Evolutionary conservation across 2,113 vertebrate genomes (phyloP).

Genomic region (Siniperca knerii): DNA sequence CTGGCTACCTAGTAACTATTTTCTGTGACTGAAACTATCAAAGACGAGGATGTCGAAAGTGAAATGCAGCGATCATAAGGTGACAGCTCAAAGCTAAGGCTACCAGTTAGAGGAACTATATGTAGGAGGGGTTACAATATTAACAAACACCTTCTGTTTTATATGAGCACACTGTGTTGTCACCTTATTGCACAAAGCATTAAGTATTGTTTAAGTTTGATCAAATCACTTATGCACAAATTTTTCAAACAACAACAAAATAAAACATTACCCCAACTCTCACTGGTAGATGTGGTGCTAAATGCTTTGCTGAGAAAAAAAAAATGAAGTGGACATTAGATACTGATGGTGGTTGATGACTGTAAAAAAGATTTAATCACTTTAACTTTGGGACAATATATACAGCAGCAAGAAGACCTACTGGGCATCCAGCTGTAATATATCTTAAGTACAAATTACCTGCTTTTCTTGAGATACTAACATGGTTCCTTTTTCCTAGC

Average conservation of each 20-base stretch:
- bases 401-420: background rate
- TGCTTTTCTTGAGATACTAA: background rate
- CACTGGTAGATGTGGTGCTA: background rate
- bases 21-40: background rate
- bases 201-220: background rate
- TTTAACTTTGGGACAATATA: background rate
- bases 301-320: background rate
- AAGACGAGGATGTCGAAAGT: slow-evolving; percentile 6
- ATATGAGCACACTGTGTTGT: background rate
- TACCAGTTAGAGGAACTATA: slow-evolving; percentile 19
- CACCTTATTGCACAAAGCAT: background rate
- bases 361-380: background rate
- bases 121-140: slow-evolving; percentile 40
- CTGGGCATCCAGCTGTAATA: background rate
- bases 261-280: background rate
- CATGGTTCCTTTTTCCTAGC: background rate
- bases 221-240: background rate
- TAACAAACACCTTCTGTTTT: background rate
- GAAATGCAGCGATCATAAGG: slow-evolving; percentile 10
- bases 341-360: too few species aligned
- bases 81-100: background rate
- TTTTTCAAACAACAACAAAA: background rate
- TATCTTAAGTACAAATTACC: background rate
- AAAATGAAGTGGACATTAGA: background rate
- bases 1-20: too few species aligned